Percentiles rank a stretch among this genome's conserved stretches.
Evolutionary conservation across 2,113 vertebrate species (phyloP).

Genomic region (Lepus americanus): DNA sequence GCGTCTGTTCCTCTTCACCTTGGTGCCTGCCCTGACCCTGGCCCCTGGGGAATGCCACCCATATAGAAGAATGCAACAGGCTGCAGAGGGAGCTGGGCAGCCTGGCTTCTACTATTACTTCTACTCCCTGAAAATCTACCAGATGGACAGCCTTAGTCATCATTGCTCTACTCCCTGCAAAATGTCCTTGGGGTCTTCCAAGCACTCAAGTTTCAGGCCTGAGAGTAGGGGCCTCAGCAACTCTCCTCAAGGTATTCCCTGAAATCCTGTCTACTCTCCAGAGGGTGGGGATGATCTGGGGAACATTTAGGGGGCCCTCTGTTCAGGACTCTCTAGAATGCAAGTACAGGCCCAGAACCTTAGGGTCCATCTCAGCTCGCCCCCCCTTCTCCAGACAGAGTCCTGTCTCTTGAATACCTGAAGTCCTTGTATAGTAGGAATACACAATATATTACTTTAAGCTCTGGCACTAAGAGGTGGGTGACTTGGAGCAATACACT

Average conservation of each 20-base stretch:
- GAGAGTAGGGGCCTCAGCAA: neutral
- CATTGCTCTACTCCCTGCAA: neutral
- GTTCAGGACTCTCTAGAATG: neutral
- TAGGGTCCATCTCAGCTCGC: neutral
- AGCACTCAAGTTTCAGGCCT: neutral
- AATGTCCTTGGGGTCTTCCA: neutral
- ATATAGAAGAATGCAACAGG: constrained; percentile 42
- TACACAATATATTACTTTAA: constrained; percentile 28
- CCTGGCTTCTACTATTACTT: constrained; percentile 31
- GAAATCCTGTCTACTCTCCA: constrained; percentile 33
- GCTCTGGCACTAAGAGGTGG: neutral
- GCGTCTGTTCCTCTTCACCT: constrained; percentile 51
- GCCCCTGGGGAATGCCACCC: constrained; percentile 44
- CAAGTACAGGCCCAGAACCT: constrained; percentile 1
- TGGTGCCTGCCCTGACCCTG: neutral
- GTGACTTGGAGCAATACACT: neutral
- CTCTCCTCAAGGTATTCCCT: constrained; percentile 41
- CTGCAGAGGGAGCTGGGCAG: neutral
- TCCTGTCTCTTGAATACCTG: constrained; percentile 1
- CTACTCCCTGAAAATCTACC: neutral
- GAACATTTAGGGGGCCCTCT: neutral
- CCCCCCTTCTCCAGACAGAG: neutral
- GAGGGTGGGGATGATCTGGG: neutral
- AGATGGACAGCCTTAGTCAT: neutral
- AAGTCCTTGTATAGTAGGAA: constrained; percentile 23